Evolutionary conservation across 1,140 invertebrate genomes (phyloP).

Genomic region (Coptotermes formosanus): DNA sequence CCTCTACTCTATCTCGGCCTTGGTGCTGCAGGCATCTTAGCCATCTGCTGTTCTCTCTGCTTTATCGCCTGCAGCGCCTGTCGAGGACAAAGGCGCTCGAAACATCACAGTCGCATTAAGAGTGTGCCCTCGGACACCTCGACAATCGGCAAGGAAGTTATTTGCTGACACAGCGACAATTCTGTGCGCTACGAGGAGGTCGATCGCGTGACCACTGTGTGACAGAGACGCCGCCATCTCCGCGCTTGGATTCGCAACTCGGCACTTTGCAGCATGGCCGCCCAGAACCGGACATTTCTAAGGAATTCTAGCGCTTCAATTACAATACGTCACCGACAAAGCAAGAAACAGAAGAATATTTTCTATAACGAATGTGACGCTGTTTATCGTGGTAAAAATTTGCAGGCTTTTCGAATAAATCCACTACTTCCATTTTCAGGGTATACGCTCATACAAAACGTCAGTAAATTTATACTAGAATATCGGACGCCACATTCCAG

Average conservation of each 20-base stretch:
- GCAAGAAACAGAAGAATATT: not conserved
- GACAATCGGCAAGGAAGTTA: slow-evolving; percentile 65
- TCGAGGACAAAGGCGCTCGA: slow-evolving; percentile 49
- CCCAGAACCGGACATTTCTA: not conserved
- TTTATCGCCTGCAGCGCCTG: slow-evolving; percentile 5
- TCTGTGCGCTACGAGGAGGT: slow-evolving; percentile 88
- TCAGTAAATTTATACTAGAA: no score
- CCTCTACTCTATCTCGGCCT: slow-evolving; percentile 64
- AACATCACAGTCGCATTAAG: slow-evolving; percentile 40
- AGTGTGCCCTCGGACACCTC: slow-evolving; percentile 32
- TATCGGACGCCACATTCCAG: no score
- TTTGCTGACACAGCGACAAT: slow-evolving; percentile 91
- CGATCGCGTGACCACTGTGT: slow-evolving; percentile 85
- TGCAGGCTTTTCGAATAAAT: no score
- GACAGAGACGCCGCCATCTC: slow-evolving; percentile 47
- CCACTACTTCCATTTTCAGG: no score
- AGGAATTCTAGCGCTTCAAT: not conserved
- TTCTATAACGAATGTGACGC: no score
- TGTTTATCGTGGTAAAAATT: no score
- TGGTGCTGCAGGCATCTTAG: not conserved
- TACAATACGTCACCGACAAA: not conserved
- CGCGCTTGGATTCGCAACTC: not conserved
- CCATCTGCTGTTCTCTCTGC: not conserved
- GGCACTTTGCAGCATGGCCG: not conserved
- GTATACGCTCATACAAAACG: no score